These are phyloP conservation scores for Paratilapia polleni DNA, from an alignment of 2,113 vertebrate genomes.

Conservation along the genomic window DNA sequence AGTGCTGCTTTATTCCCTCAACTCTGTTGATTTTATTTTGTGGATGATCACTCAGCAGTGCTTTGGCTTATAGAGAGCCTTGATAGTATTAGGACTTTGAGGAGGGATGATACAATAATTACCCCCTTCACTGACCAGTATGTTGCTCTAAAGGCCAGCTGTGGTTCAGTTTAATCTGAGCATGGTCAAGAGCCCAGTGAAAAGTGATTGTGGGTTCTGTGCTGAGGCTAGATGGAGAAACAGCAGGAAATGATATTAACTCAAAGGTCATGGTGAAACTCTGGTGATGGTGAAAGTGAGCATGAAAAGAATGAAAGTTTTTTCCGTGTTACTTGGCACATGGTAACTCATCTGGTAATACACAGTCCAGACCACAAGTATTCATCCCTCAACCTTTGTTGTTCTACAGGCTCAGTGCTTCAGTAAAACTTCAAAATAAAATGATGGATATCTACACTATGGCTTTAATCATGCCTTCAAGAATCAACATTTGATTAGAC, in stretches of 20 bases:
- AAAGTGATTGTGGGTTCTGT: background rate
- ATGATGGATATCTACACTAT: background rate
- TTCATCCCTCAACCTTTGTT: background rate
- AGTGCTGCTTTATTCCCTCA: background rate
- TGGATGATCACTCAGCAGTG: background rate
- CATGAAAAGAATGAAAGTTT: background rate
- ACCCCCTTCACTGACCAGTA: background rate
- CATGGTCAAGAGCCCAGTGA: background rate
- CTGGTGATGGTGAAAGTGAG: background rate
- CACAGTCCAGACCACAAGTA: background rate
- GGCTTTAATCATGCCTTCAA: background rate
- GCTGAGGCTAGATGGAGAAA: background rate
- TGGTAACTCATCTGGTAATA: background rate
- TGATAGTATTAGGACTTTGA: background rate
- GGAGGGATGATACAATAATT: background rate
- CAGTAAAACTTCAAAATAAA: background rate
- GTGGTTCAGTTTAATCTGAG: background rate
- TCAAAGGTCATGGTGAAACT: conserved; percentile 4
- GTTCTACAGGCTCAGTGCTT: background rate
- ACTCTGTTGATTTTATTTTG: background rate
- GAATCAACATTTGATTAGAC: background rate
- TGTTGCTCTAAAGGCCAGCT: background rate
- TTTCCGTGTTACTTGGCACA: background rate
- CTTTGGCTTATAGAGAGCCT: background rate
- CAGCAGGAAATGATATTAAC: conserved; percentile 10